Conservation (phyloP, 2,888 invertebrate species). For the Clepsis dumicolana region DNA sequence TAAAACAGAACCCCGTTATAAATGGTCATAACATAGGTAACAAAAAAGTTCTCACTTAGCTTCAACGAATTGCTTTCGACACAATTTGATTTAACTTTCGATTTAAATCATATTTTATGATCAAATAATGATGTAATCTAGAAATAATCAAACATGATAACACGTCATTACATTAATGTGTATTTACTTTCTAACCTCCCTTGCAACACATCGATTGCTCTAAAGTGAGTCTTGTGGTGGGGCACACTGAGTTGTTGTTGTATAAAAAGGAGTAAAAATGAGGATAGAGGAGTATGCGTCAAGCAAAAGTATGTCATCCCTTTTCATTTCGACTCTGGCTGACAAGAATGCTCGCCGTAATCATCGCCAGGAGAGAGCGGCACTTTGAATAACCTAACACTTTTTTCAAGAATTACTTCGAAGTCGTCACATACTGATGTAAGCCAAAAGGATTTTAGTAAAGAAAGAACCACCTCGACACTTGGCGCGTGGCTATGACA, state of each 20-base stretch:
- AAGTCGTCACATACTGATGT: constrained; percentile 20
- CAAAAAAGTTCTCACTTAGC: background rate
- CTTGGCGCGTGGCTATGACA: background rate
- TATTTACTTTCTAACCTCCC: constrained; percentile 4
- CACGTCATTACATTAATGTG: constrained; percentile 3
- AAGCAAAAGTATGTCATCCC: constrained; percentile 71
- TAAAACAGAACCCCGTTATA: too few relatives aligned
- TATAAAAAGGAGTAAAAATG: constrained; percentile 51
- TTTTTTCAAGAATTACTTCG: constrained; percentile 36
- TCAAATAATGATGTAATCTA: constrained; percentile 21
- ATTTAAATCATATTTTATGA: constrained; percentile 9
- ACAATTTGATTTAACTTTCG: background rate
- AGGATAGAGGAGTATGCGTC: constrained; percentile 50
- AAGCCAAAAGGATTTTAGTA: constrained; percentile 22
- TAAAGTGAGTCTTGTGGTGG: background rate
- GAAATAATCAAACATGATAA: constrained; percentile 7
- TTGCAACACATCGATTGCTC: constrained; percentile 6
- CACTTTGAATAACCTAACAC: constrained; percentile 43
- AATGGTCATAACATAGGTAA: too few relatives aligned
- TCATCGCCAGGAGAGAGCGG: constrained; percentile 54
- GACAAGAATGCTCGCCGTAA: constrained; percentile 65
- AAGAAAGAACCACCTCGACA: background rate
- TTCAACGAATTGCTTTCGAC: background rate
- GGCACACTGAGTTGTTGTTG: constrained; percentile 20
- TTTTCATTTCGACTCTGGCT: constrained; percentile 56